Evolutionary conservation across 2,113 vertebrate genomes (phyloP).

Genomic region (Atrichornis clamosus): DNA sequence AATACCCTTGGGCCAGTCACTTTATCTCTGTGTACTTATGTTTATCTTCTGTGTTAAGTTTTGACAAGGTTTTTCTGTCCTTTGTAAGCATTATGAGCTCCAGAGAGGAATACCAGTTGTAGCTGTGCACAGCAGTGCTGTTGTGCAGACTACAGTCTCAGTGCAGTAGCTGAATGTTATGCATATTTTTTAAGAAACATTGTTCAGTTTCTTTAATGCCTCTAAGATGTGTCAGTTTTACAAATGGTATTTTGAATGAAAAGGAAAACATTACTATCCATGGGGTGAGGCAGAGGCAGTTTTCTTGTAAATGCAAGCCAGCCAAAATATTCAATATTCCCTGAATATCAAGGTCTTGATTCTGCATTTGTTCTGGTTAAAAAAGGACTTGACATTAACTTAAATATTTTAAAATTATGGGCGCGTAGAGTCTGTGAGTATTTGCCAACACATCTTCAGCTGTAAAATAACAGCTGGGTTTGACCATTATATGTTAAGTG

Average conservation of each 20-base stretch:
- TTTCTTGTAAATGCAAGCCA: not conserved
- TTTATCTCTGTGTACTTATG: conserved; percentile 6
- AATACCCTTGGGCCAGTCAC: conserved; percentile 23
- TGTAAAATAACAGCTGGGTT: conserved; percentile 18
- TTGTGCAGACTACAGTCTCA: not conserved
- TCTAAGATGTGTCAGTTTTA: not conserved
- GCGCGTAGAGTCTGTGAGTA: not conserved
- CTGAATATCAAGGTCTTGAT: not conserved
- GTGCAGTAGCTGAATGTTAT: not conserved
- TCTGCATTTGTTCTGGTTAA: not conserved
- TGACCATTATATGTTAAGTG: not conserved
- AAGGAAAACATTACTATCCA: not conserved
- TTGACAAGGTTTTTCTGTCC: conserved; percentile 10
- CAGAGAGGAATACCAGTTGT: not conserved
- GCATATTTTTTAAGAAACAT: not conserved
- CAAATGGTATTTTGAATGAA: not conserved
- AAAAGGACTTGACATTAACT: not conserved
- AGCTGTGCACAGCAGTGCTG: not conserved
- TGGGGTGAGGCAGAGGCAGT: rapidly evolving
- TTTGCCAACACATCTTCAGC: not conserved
- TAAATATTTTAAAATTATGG: not conserved
- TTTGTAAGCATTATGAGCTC: not conserved
- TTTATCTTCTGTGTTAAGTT: conserved; percentile 33
- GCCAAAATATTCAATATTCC: not conserved
- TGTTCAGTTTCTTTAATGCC: not conserved